Percentiles rank a stretch among this genome's conserved stretches.
Evolutionary conservation across 2,888 invertebrate species (phyloP).

Genomic region (Drosophila kokeensis): DNA sequence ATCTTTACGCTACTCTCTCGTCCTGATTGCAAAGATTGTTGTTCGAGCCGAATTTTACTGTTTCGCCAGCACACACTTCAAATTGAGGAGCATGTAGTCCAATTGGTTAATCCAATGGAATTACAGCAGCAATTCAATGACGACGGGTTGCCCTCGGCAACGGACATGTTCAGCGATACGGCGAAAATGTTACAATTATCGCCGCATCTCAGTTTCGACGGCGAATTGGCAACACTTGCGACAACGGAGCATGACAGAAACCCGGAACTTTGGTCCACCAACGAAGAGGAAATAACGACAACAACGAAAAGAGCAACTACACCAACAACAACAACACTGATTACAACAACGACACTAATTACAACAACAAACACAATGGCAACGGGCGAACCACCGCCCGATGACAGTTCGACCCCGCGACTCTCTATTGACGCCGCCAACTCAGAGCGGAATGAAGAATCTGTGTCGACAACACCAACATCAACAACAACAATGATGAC

Average conservation of each 20-base stretch:
- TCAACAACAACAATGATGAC: constrained; percentile 4
- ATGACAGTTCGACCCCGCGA: constrained; percentile 36
- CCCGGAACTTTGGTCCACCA: constrained; percentile 36
- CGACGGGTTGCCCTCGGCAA: constrained; percentile 21
- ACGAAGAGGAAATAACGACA: constrained; percentile 24
- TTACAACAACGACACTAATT: constrained; percentile 4
- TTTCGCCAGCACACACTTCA: constrained; percentile 82
- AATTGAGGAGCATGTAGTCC: constrained; percentile 71
- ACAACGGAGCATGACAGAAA: constrained; percentile 47
- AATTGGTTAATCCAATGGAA: constrained; percentile 67
- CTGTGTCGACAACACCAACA: constrained; percentile 8
- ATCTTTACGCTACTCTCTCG: not conserved
- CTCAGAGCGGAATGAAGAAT: constrained; percentile 16
- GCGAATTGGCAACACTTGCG: constrained; percentile 38
- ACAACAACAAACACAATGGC: constrained; percentile 31
- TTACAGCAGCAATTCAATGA: constrained; percentile 47
- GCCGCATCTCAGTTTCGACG: constrained; percentile 21
- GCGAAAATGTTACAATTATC: constrained; percentile 29
- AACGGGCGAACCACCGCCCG: constrained; percentile 57
- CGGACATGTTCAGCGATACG: constrained; percentile 32
- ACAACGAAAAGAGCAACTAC: constrained; percentile 13
- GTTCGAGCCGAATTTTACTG: constrained; percentile 84
- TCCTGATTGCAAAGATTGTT: constrained; percentile 78
- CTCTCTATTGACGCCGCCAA: constrained; percentile 29
- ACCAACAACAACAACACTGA: not conserved